Percentiles rank a stretch among this genome's conserved stretches.
These are phyloP conservation scores for Monarcha castaneiventris DNA, from an alignment of 2,113 vertebrate genomes.

Conservation along the genomic window DNA sequence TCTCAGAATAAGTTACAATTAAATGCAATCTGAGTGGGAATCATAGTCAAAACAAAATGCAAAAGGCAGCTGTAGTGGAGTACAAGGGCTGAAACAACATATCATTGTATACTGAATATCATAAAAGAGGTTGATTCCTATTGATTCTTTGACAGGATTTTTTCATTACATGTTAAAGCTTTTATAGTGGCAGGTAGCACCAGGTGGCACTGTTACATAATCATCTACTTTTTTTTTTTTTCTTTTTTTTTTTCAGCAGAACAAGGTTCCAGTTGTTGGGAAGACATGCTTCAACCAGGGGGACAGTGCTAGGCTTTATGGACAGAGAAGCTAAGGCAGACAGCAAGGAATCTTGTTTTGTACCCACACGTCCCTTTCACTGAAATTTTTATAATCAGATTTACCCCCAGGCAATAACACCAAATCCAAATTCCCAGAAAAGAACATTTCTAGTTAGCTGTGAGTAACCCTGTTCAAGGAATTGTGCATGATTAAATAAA, in stretches of 20 bases:
- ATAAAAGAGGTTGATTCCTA: background rate
- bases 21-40: background rate
- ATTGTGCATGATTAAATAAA: background rate
- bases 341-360: background rate
- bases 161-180: background rate
- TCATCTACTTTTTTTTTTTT: background rate
- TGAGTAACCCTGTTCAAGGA: background rate
- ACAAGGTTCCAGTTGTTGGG: background rate
- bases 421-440: background rate
- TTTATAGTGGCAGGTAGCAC: slow-evolving; percentile 49
- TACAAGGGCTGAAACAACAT: background rate
- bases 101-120: background rate
- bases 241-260: background rate
- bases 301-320: background rate
- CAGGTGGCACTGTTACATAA: slow-evolving; percentile 67
- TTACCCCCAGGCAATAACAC: background rate
- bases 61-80: background rate
- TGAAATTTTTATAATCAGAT: background rate
- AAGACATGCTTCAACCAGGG: background rate
- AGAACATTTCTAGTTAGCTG: background rate
- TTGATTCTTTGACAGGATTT: background rate
- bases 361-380: background rate
- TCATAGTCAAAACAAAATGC: background rate
- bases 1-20: background rate
- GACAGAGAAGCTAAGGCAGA: background rate